phyloP scores from a whole-genome alignment of 2,797 vertebrate species.

The Spheniscus humboldti region DNA sequence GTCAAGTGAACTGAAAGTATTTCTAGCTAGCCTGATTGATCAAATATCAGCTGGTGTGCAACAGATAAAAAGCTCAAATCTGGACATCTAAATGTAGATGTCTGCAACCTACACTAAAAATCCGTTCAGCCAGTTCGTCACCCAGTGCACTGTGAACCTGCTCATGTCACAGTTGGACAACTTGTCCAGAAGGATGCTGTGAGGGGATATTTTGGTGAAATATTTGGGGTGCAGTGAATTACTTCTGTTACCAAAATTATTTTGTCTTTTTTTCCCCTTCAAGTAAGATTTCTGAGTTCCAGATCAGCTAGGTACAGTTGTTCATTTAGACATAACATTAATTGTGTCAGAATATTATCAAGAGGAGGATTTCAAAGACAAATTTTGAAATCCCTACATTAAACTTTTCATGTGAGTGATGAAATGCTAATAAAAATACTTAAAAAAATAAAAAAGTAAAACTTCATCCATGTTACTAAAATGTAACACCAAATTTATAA shows the following conservation, averaged over 20 bases:
- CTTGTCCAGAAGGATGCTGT: not conserved
- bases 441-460: not conserved
- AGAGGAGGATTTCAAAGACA: not conserved
- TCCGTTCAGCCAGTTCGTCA: not conserved
- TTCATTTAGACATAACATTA: not conserved
- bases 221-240: not conserved
- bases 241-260: not conserved
- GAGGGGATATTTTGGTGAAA: not conserved
- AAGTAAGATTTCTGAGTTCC: not conserved
- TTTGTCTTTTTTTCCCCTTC: not conserved
- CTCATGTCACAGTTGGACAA: not conserved
- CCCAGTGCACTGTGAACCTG: too few relatives aligned
- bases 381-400: not conserved
- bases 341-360: not conserved
- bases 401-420: not conserved
- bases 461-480: not conserved
- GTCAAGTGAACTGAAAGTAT: not conserved
- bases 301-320: not conserved
- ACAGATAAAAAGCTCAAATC: not conserved
- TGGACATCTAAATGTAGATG: not conserved
- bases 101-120: not conserved
- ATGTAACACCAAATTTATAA: not conserved
- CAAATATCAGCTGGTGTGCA: not conserved
- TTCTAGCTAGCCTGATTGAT: not conserved
- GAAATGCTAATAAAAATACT: not conserved